Evolutionary conservation across 2,113 vertebrate species (phyloP).

Genomic region (Junco hyemalis): DNA sequence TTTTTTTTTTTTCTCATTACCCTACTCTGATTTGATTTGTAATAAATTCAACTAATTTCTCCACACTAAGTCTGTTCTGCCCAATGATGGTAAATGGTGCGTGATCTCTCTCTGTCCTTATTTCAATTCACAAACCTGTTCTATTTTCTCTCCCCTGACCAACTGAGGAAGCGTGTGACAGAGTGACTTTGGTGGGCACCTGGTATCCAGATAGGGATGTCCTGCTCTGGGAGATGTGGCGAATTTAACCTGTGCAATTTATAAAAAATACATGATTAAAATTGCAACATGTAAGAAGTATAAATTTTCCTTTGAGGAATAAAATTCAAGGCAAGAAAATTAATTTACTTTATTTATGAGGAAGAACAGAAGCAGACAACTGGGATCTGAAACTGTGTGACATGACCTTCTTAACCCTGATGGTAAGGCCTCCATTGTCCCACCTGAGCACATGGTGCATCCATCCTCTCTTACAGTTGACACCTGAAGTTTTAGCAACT

Average conservation of each 20-base stretch:
- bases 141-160: background rate
- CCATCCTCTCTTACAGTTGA: background rate
- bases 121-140: background rate
- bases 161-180: background rate
- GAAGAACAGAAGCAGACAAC: background rate
- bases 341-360: background rate
- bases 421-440: fast-evolving
- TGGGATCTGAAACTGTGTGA: background rate
- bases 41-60: background rate
- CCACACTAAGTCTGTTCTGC: background rate
- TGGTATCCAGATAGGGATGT: fast-evolving
- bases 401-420: fast-evolving
- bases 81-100: background rate
- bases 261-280: background rate
- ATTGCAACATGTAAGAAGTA: background rate
- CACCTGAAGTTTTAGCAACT: fast-evolving
- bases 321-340: background rate
- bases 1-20: background rate
- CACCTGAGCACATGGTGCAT: fast-evolving
- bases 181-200: background rate
- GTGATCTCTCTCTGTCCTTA: background rate
- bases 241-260: background rate
- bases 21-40: background rate
- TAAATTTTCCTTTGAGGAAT: background rate
- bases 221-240: background rate